Conservation (phyloP, 2,113 vertebrate genomes). For the Alligator sinensis region DNA sequence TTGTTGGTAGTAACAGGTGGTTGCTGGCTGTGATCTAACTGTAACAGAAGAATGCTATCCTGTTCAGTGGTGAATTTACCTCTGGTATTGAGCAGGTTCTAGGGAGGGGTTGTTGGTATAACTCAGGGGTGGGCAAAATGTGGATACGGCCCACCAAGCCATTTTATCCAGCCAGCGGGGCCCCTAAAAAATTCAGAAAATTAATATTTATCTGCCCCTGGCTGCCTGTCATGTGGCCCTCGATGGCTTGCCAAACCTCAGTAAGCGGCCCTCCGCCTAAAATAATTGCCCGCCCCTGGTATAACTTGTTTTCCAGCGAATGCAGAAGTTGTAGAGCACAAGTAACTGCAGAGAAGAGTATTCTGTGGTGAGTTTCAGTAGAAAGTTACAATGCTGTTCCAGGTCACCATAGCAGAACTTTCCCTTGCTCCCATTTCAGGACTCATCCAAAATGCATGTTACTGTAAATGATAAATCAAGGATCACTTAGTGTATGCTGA, state of each 20-base stretch:
- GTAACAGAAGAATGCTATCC: neutral
- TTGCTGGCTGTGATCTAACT: neutral
- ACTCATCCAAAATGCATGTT: neutral
- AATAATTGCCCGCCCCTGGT: too few relatives aligned
- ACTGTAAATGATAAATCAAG: neutral
- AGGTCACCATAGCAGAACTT: neutral
- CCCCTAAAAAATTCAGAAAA: too few relatives aligned
- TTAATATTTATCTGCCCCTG: too few relatives aligned
- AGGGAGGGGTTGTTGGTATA: neutral
- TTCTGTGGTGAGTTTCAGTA: neutral
- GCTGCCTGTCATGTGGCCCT: too few relatives aligned
- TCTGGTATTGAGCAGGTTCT: neutral
- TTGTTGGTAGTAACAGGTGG: neutral
- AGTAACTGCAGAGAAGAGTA: neutral
- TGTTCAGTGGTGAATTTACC: neutral
- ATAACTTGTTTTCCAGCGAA: neutral
- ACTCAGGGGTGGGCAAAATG: too few relatives aligned
- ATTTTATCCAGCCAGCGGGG: too few relatives aligned
- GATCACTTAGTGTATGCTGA: too few relatives aligned
- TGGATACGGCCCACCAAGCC: too few relatives aligned
- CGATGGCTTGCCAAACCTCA: too few relatives aligned
- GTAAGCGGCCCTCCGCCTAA: too few relatives aligned
- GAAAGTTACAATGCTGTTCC: neutral
- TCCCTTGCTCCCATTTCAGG: neutral
- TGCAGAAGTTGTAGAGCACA: accelerated